Conservation (phyloP, 2,888 invertebrate species). For the Dynastes hyllus region DNA sequence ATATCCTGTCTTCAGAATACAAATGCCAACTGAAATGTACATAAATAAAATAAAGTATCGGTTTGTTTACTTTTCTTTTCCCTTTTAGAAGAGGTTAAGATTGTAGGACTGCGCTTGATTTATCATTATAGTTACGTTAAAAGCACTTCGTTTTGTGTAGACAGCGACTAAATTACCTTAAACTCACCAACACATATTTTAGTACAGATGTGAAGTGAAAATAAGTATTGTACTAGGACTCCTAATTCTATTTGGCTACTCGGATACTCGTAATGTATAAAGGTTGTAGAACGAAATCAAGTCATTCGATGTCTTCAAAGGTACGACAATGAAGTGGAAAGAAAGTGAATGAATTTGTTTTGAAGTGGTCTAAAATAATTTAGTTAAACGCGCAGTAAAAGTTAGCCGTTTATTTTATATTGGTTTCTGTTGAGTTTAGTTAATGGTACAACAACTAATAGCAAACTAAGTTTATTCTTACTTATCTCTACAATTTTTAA, state of each 20-base stretch:
- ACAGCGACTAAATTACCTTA: background rate
- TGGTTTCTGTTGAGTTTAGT: background rate
- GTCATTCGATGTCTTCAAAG: background rate
- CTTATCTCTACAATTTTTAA: too few relatives aligned
- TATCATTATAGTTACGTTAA: background rate
- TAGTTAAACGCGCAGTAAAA: background rate
- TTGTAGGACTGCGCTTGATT: background rate
- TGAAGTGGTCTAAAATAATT: background rate
- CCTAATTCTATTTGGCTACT: background rate
- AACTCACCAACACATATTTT: background rate
- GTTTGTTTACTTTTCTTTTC: background rate
- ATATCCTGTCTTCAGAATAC: too few relatives aligned
- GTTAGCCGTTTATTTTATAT: background rate
- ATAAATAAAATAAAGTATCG: background rate
- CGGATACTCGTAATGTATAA: background rate
- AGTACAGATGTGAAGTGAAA: background rate
- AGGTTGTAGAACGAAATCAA: background rate
- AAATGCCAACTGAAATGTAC: too few relatives aligned
- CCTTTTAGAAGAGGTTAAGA: background rate
- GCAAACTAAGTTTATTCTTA: too few relatives aligned
- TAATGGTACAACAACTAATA: too few relatives aligned
- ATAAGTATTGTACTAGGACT: background rate
- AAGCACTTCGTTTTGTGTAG: too few relatives aligned
- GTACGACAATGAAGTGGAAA: background rate
- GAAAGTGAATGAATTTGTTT: slow-evolving; percentile 9